Percentiles rank a stretch among this genome's conserved stretches.
These are phyloP conservation scores for Cryptops parisi DNA, from an alignment of 2,888 invertebrate species.

Conservation along the genomic window DNA sequence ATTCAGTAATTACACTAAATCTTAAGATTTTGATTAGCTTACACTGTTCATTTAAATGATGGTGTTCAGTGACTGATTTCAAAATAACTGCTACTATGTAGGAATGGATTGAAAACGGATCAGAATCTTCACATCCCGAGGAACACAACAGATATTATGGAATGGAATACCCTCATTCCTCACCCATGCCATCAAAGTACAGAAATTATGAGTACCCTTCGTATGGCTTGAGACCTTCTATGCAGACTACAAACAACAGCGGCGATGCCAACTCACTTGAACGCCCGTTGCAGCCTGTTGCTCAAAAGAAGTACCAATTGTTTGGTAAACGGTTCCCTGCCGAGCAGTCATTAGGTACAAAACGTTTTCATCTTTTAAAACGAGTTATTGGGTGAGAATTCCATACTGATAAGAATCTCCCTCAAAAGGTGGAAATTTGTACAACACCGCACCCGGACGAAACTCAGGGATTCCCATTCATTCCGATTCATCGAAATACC, in stretches of 20 bases:
- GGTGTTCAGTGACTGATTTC: too few species aligned
- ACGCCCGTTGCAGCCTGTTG: constrained; percentile 37
- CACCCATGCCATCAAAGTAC: constrained; percentile 11
- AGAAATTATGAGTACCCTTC: constrained; percentile 15
- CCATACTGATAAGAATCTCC: too few species aligned
- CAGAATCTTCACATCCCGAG: constrained; percentile 44
- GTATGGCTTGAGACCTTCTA: constrained; percentile 2
- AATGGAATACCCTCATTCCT: constrained; percentile 13
- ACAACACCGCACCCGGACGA: constrained; percentile 11
- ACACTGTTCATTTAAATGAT: too few species aligned
- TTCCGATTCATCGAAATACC: constrained; percentile 1
- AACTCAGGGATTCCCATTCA: constrained; percentile 11
- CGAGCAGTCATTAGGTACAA: constrained; percentile 34
- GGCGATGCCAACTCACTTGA: neutral
- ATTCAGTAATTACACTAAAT: too few species aligned
- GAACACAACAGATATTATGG: constrained; percentile 16
- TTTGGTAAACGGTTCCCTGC: constrained; percentile 77
- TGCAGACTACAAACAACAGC: neutral
- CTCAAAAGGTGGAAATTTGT: constrained; percentile 10
- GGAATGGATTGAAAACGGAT: constrained; percentile 78
- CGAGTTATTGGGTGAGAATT: too few species aligned
- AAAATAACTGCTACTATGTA: too few species aligned
- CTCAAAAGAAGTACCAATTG: constrained; percentile 85
- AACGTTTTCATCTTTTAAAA: too few species aligned
- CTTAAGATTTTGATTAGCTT: too few species aligned